Conservation (phyloP, 1,140 invertebrate species). For the Drosophila parabipectinata region DNA sequence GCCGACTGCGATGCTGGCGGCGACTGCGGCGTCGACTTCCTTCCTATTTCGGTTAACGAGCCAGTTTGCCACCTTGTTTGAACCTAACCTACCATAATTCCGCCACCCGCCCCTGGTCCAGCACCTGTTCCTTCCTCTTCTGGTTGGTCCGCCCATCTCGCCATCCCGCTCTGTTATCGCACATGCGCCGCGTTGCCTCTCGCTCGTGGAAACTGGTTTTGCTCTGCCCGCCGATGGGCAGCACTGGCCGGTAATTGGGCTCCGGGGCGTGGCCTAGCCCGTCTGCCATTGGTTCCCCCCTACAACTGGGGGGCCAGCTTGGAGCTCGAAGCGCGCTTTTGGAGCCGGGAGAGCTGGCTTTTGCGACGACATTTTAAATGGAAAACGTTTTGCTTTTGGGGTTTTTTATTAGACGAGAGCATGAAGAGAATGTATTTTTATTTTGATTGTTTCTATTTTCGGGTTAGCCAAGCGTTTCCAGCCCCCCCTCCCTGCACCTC, state of each 20-base stretch:
- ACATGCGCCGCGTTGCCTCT: conserved; percentile 49
- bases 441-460: conserved; percentile 81
- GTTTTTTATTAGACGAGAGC: conserved; percentile 74
- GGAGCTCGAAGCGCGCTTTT: conserved; percentile 4
- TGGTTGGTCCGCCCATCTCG: conserved; percentile 42
- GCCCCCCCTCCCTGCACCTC: not conserved
- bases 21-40: conserved; percentile 51
- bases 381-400: conserved; percentile 84
- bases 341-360: conserved; percentile 31
- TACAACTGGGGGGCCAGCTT: conserved; percentile 6
- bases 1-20: conserved; percentile 10
- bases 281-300: conserved; percentile 56
- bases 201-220: conserved; percentile 61
- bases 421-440: conserved; percentile 81
- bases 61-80: conserved; percentile 81
- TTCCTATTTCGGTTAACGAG: conserved; percentile 80
- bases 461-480: conserved; percentile 60
- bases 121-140: conserved; percentile 18
- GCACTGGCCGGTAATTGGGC: conserved; percentile 60
- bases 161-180: conserved; percentile 40
- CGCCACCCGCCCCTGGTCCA: conserved; percentile 27
- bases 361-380: conserved; percentile 83
- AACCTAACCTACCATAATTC: conserved; percentile 84
- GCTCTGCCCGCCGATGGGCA: conserved; percentile 57
- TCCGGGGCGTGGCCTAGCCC: conserved; percentile 55